Evolutionary conservation across 2,113 vertebrate species (phyloP), one percentile per base, ranked within the genome.

Genomic region (Ptilorrhoa leucosticta): DNA sequence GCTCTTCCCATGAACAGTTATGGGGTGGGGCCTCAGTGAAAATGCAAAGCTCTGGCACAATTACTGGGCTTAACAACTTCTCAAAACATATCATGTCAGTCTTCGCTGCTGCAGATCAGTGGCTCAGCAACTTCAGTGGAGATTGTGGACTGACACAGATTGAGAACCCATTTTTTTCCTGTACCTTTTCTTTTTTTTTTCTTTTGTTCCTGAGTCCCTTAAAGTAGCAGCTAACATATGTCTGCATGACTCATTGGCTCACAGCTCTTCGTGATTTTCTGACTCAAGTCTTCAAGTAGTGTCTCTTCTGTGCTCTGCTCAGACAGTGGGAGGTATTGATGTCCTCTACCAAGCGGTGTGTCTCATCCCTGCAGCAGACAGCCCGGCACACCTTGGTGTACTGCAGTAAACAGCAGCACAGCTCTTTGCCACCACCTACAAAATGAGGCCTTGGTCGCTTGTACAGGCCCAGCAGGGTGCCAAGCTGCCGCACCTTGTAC

Each of bases 271-370:
- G 5, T 82, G 60, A 37, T 85, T 82, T 79, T 91, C 16, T 90
- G 70, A 79, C 82, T 96, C 54, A 78, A 4, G 47, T 39, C 92
- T 89, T 75, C 31, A 37, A 68, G 83, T 63, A 75, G 35, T 30
- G 30, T 90, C 57, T 93, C 31, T 63, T 44, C 57, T 71, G 60
- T 73, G 54, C 83, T 93, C 54, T 76, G 40, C 53, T 91, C 66
- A 92, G 92, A 72, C 73, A n/a, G 90, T 77, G 83, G 88, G 90
- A 94, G 92, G 82, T 64, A 51, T 6, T n/a, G 54, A 73, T 80
- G 92, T 94, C 79, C 66, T 88, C 26, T 77, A 1, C 40, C 44
- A 50, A 54, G 57, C 1, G 0, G 12, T 40, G 31, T 53, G 40
- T 57, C 61, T 75, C 26, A 75, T 66, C 44, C 26, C 21, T 79